These are phyloP conservation scores for Erynnis tages DNA, from an alignment of 2,888 invertebrate genomes.

Conservation along the genomic window DNA sequence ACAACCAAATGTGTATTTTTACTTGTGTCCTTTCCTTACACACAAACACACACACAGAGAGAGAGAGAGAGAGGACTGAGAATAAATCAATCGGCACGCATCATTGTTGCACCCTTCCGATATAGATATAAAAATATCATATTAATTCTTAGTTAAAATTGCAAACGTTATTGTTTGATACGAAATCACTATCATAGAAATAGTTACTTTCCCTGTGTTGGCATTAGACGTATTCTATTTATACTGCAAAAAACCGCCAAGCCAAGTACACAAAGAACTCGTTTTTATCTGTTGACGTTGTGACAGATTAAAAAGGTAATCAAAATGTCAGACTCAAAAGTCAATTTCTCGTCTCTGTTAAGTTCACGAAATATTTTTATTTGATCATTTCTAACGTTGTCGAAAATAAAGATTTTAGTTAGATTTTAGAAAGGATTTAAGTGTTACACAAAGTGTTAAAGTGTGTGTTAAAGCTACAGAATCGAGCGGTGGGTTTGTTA, in stretches of 20 bases:
- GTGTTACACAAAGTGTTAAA: conserved; percentile 13
- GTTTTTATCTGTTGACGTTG: not conserved
- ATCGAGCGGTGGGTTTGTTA: conserved; percentile 23
- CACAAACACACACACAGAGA: no score
- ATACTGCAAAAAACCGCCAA: not conserved
- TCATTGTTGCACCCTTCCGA: no score
- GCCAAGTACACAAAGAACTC: not conserved
- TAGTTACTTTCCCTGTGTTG: no score
- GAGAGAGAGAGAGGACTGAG: no score
- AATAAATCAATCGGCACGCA: no score
- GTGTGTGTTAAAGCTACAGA: conserved; percentile 6
- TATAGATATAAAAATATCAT: no score
- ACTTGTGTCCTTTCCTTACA: not conserved
- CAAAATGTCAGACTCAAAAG: not conserved
- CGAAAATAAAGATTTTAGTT: conserved; percentile 24
- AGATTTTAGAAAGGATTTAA: conserved; percentile 2
- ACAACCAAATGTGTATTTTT: not conserved
- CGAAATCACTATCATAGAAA: no score
- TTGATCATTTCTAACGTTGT: conserved; percentile 32
- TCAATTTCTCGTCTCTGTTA: conserved; percentile 11
- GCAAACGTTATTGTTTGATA: no score
- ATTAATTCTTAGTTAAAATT: no score
- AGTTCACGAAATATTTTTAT: conserved; percentile 37
- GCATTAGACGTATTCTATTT: not conserved
- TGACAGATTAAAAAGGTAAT: conserved; percentile 10